Evolutionary conservation across 1,140 invertebrate genomes (phyloP), one percentile per base, ranked within the genome.

Genomic region (Polypedilum vanderplanki): DNA sequence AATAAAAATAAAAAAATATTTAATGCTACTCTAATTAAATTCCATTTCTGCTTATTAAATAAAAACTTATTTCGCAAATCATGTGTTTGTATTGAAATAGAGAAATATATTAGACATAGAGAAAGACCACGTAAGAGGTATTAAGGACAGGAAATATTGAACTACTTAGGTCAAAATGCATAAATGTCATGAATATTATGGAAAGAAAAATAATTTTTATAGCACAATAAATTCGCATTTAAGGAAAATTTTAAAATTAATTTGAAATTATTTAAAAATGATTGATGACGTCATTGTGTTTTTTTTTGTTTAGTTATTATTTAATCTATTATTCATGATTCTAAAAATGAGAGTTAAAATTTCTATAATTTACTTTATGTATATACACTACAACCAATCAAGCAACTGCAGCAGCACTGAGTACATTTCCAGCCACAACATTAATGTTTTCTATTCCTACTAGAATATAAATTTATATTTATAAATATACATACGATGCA

Each of bases 61-160:
- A 33, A 57, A 57, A 57, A 57, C 4, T 57, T 15, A 12, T 57
- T 57, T 57, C 10, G 46, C 9, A 57, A 57, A 3, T 57, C 46
- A 57, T 5, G 24, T 33, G 24, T 33, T 1, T 33, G 24, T 33
- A 57, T n/a, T 57, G 46, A 57, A 57, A 57, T 57, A 57, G 46
- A 57, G 46, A 57, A 57, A 57, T 57, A 3, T 57, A 1, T 57
- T 12, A 57, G 46, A n/a, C 3, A 57, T 8, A 57, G 8, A n/a
- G 46, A 1, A 12, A 57, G 8, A 15, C 15, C n/a, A n/a, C 12
- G 46, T 57, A 57, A 57, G n/a, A 57, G 46, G 46, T 57, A 15
- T 57, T 57, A 57, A 57, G 46, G 12, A 57, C 46, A 57, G 46
- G 46, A 57, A 57, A 57, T 57, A 57, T 57, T 57, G 46, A 57